These are phyloP conservation scores for Numenius phaeopus DNA, from an alignment of 2,797 vertebrate species.

Conservation along the genomic window DNA sequence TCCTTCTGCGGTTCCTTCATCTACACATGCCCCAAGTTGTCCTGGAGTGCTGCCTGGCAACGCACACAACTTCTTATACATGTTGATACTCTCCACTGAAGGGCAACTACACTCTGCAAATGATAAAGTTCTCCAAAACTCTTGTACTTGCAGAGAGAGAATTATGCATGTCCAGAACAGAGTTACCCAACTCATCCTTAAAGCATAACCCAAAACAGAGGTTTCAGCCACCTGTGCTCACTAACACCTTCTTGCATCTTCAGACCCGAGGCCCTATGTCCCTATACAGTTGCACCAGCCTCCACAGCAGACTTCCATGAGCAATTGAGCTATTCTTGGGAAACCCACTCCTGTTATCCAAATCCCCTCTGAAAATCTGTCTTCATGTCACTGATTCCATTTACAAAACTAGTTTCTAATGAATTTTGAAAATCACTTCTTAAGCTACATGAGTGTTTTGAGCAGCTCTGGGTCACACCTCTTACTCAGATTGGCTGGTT, in stretches of 20 bases:
- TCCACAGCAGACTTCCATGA: not conserved
- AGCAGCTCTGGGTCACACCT: not conserved
- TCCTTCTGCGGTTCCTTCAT: not conserved
- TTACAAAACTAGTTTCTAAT: not conserved
- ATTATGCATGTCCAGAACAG: not conserved
- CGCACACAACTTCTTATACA: rapidly evolving
- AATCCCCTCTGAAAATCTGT: not conserved
- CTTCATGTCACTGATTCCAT: not conserved
- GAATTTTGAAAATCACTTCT: not conserved
- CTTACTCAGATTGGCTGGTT: not conserved
- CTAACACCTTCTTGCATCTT: not conserved
- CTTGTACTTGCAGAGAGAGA: not conserved
- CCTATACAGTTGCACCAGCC: not conserved
- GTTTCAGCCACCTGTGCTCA: not conserved
- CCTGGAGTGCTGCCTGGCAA: not conserved
- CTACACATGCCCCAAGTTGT: not conserved
- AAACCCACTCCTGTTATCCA: not conserved
- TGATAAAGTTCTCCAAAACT: not conserved
- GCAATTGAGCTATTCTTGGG: not conserved
- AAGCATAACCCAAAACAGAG: not conserved
- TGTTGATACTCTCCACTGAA: not conserved
- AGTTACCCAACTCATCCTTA: not conserved
- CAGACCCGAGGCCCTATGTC: not conserved
- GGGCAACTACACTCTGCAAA: not conserved
- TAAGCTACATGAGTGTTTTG: not conserved